Evolutionary conservation across 2,888 invertebrate genomes (phyloP), one percentile per base, ranked within the genome.

Genomic region (Troides oblongomaculatus): DNA sequence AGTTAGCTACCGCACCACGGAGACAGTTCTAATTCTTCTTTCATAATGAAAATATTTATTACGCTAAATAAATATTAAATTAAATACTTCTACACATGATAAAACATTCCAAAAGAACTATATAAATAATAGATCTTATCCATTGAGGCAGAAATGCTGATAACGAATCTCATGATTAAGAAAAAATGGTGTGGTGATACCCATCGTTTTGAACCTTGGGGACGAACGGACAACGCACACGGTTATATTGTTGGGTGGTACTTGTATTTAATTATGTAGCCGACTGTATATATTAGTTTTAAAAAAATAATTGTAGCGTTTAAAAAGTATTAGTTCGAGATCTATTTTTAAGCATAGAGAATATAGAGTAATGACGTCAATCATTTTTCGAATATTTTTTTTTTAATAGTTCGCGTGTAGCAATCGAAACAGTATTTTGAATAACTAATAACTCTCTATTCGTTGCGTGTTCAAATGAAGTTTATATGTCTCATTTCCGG

Each of bases 401-500:
- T 87, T 85, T 79, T 84, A 83, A 84, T 85, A 71, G 85, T 88
- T 90, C 88, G 87, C 86, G 81, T 79, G 81, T 87, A 86, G 89
- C 90, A 90, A 88, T 90, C 25, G 92, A 91, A 90, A 76, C 89
- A 88, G 87, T 90, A 88, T 89, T 88, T 83, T 79, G 80, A 79
- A 80, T 70, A 56, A 60, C 57, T 70, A 46, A 12, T 46, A 46
- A 46, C 63, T 62, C 57, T 46, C 57, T 58, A 59, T 66, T 75
- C 72, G 73, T 71, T 72, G 76, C 74, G 73, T 75, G 73, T 70
- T 70, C 23, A 21, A 70, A 64, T 61, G 50, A 66, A 62, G 25
- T 23, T 57, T 53, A n/a, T 65, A 69, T 50, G 68, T 73, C 66
- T 56, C 46, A 64, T 79, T 81, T 82, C 46, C 77, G 79, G 81